Evolutionary conservation across 2,888 invertebrate genomes (phyloP).

Genomic region (Antitype chi): DNA sequence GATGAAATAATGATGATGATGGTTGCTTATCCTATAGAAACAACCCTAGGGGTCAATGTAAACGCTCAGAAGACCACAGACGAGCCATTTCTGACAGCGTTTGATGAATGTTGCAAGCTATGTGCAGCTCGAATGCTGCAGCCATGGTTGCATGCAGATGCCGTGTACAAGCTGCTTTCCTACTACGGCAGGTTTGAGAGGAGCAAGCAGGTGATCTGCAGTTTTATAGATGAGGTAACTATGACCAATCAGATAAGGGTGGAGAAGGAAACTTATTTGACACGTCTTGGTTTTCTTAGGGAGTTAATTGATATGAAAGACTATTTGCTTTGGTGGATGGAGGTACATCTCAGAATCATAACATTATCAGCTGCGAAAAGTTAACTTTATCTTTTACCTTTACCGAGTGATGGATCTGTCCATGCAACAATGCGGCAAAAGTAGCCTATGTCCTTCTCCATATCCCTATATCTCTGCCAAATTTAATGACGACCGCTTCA

Average conservation of each 20-base stretch:
- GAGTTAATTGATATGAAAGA: background rate
- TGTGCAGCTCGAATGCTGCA: conserved; percentile 66
- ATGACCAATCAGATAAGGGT: no score
- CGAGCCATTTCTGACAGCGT: conserved; percentile 69
- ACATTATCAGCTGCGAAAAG: background rate
- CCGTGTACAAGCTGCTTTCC: conserved; percentile 65
- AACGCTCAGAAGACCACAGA: conserved; percentile 62
- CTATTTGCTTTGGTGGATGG: background rate
- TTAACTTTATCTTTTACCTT: background rate
- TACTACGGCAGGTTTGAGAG: conserved; percentile 21
- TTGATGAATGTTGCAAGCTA: conserved; percentile 64
- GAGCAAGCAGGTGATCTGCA: conserved; percentile 54
- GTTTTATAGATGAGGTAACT: conserved; percentile 66
- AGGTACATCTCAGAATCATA: background rate
- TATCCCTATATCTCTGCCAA: no score
- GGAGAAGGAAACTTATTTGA: background rate
- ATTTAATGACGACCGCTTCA: no score
- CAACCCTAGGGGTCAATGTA: conserved; percentile 70
- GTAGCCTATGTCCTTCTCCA: no score
- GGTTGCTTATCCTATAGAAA: conserved; percentile 59
- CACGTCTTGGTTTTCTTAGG: background rate
- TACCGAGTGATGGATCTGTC: background rate
- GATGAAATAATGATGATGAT: background rate
- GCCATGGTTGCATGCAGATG: conserved; percentile 71
- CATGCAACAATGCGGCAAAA: no score